Evolutionary conservation across 35 echinoderm and acorn worm species (phyloP), one percentile per base, ranked within the genome.

Genomic region (Amphiura filiformis): DNA sequence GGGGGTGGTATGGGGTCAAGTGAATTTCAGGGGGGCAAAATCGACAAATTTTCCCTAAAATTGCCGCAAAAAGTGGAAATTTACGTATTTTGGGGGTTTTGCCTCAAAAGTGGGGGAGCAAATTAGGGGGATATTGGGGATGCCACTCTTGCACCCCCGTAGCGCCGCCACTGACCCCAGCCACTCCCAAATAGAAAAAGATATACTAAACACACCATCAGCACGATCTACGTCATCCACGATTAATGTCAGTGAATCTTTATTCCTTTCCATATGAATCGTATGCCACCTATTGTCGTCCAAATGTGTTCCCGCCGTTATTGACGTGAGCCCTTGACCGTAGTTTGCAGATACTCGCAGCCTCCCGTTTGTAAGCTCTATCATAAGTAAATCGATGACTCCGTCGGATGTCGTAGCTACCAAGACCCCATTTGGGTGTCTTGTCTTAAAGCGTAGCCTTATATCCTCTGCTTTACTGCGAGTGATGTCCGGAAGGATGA

Each of bases 271-370:
- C 9, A 98, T 79, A 39, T 87, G 82, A 49, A 98, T 82, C 34
- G 96, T 52, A 87, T 98, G 96, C 96, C 96, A 98, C 35, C 82
- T 28, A 26, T 92, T 94, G 75, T 98, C 90, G 78, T 94, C 92
- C 56, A 98, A 79, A 65, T 88, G 36, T 22, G 88, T 82, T 75
- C 95, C 96, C 7, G 86, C 90, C 31, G 78, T 83, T 0, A 87
- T 85, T 0, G 39, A 57, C 28, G 86, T 86, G 36, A 37, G 37
- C 35, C 96, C 93, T 12, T 65, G 81, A 3, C 96, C 96, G 56
- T 92, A 94, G 83, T 98, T 91, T 38, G 84, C 77, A 5, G 77
- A 44, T 39, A 98, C 87, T 32, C 35, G 36, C 32, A 98, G 41
- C 34, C 57, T 57, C 11, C 96, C 93, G 23, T 92, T 33, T 3